phyloP scores from a whole-genome alignment of 2,888 invertebrate genomes.

The Mechanitis messenoides region DNA sequence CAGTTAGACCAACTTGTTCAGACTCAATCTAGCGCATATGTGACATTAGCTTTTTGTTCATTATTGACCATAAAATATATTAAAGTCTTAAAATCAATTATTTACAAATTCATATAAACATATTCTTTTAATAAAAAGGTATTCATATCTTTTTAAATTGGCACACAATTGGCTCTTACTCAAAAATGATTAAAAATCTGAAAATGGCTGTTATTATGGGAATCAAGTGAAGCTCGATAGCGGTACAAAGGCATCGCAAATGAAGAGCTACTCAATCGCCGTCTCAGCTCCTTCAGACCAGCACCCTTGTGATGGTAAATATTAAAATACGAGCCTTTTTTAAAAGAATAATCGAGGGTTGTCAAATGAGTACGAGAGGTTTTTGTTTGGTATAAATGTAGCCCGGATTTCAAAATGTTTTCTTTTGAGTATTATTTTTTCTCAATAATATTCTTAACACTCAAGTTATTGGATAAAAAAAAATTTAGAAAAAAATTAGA shows the following conservation, averaged over 20 bases:
- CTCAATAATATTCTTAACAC: too few species aligned
- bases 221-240: constrained; percentile 7
- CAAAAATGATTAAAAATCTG: constrained; percentile 3
- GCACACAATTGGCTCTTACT: background rate
- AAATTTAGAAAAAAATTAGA: too few species aligned
- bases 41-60: background rate
- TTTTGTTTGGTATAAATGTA: background rate
- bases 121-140: too few species aligned
- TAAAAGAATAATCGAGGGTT: constrained; percentile 2
- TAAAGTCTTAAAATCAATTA: too few species aligned
- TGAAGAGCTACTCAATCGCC: constrained; percentile 7
- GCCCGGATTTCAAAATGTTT: too few species aligned
- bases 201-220: constrained; percentile 7
- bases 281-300: constrained; percentile 5
- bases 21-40: constrained; percentile 13
- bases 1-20: constrained; percentile 17
- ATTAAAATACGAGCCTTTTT: constrained; percentile 4
- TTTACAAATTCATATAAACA: background rate
- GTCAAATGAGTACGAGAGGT: background rate
- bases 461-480: too few species aligned
- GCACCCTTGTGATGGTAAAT: constrained; percentile 4
- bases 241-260: constrained; percentile 5
- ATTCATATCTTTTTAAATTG: constrained; percentile 1
- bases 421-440: too few species aligned
- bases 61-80: background rate